phyloP scores from a whole-genome alignment of 2,888 invertebrate species.

The Hirtodrosophila trivittata region DNA sequence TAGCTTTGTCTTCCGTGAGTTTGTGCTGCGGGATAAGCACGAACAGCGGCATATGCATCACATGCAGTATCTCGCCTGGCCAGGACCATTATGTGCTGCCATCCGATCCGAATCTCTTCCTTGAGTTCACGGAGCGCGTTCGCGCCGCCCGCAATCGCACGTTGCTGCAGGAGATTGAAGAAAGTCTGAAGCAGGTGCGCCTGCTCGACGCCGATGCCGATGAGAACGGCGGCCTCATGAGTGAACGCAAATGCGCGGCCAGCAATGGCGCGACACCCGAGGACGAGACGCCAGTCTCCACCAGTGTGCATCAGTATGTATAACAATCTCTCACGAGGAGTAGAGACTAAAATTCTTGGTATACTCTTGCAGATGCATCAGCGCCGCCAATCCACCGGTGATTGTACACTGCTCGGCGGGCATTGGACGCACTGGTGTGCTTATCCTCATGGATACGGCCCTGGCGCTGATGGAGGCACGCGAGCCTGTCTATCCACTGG shows the following conservation, averaged over 20 bases:
- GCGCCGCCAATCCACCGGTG: constrained; percentile 88
- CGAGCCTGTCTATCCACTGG: constrained; percentile 97
- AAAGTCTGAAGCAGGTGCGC: constrained; percentile 83
- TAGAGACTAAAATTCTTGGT: too few relatives aligned
- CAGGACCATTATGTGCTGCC: constrained; percentile 97
- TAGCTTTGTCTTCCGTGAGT: constrained; percentile 95
- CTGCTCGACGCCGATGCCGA: constrained; percentile 83
- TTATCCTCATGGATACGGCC: constrained; percentile 99
- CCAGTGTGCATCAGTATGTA: constrained; percentile 84
- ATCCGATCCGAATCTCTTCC: constrained; percentile 94
- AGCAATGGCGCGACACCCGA: constrained; percentile 83
- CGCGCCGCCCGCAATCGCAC: constrained; percentile 86
- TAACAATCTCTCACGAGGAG: too few relatives aligned
- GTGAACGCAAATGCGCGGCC: constrained; percentile 83
- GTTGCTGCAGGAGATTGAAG: constrained; percentile 83
- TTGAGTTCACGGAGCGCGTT: constrained; percentile 93
- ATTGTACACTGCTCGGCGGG: constrained; percentile 99
- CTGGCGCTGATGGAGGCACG: constrained; percentile 95
- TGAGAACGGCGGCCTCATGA: constrained; percentile 83
- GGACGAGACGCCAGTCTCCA: constrained; percentile 83
- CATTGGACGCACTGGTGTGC: constrained; percentile 98
- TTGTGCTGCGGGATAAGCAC: constrained; percentile 90
- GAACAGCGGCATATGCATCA: constrained; percentile 95
- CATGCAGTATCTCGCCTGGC: constrained; percentile 95
- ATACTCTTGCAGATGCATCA: constrained; percentile 81